Evolutionary conservation across 2,888 invertebrate genomes (phyloP).

Genomic region (Harpagoxenus sublaevis): DNA sequence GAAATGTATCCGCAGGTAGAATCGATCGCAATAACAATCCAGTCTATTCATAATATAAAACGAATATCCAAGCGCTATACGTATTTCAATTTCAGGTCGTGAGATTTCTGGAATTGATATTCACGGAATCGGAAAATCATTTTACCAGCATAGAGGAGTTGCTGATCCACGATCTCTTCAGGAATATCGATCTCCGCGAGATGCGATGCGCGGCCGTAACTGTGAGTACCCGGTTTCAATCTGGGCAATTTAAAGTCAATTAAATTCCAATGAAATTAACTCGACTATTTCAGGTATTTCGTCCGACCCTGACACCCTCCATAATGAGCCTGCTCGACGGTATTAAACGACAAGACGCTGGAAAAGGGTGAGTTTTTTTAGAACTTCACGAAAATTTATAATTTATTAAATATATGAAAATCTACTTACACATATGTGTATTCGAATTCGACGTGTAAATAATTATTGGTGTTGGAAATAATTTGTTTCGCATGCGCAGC

Average conservation of each 20-base stretch:
- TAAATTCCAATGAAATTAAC: neutral
- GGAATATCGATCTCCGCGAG: constrained; percentile 95
- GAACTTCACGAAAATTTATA: neutral
- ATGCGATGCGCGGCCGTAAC: constrained; percentile 94
- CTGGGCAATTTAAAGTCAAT: neutral
- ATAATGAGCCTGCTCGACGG: constrained; percentile 83
- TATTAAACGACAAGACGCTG: constrained; percentile 81
- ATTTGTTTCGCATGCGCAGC: constrained; percentile 81
- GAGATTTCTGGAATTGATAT: constrained; percentile 93
- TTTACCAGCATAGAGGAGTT: constrained; percentile 93
- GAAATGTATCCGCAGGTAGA: constrained; percentile 91
- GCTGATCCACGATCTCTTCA: constrained; percentile 93
- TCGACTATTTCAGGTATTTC: constrained; percentile 81
- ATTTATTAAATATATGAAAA: constrained; percentile 9
- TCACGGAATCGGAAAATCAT: constrained; percentile 89
- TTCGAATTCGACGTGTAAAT: constrained; percentile 21
- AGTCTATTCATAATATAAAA: neutral
- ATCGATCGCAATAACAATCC: neutral
- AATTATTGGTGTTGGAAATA: constrained; percentile 52
- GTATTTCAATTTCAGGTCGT: constrained; percentile 88
- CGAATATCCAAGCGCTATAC: neutral
- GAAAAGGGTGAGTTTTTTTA: constrained; percentile 78
- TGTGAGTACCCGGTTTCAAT: constrained; percentile 86
- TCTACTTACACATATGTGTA: neutral
- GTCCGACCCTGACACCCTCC: constrained; percentile 83